Conservation (phyloP, 2,888 invertebrate species). For the Drosophila multiciliata region DNA sequence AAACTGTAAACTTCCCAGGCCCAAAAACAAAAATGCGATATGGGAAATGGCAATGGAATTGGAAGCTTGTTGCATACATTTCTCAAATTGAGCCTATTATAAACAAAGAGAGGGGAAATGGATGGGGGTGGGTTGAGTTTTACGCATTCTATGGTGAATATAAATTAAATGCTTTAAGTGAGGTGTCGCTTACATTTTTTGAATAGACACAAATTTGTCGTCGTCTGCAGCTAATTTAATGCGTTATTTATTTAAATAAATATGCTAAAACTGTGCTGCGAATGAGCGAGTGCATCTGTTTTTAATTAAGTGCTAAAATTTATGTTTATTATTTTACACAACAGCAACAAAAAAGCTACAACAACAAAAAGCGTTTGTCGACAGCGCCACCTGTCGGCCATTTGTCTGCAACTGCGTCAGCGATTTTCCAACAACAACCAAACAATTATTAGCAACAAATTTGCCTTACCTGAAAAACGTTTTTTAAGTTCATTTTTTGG, state of each 20-base stretch:
- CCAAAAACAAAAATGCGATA: not conserved
- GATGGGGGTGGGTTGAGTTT: not conserved
- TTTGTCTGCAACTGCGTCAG: slow-evolving; percentile 76
- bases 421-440: slow-evolving; percentile 51
- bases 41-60: slow-evolving; percentile 5
- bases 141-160: slow-evolving; percentile 14
- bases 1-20: slow-evolving; percentile 53
- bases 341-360: not conserved
- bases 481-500: not conserved
- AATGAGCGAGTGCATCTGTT: slow-evolving; percentile 66
- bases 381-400: slow-evolving; percentile 78
- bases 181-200: slow-evolving; percentile 49
- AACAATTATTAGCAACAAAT: slow-evolving; percentile 58
- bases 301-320: slow-evolving; percentile 77
- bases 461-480: slow-evolving; percentile 53
- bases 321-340: slow-evolving; percentile 59
- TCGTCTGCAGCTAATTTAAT: slow-evolving; percentile 65
- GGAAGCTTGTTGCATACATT: not conserved
- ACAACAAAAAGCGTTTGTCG: slow-evolving; percentile 41
- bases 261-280: slow-evolving; percentile 72
- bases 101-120: slow-evolving; percentile 15
- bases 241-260: slow-evolving; percentile 67
- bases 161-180: slow-evolving; percentile 16
- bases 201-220: slow-evolving; percentile 47
- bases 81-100: slow-evolving; percentile 45